These are phyloP conservation scores for Elmis aenea DNA, from an alignment of 2,888 invertebrate species.

Conservation along the genomic window DNA sequence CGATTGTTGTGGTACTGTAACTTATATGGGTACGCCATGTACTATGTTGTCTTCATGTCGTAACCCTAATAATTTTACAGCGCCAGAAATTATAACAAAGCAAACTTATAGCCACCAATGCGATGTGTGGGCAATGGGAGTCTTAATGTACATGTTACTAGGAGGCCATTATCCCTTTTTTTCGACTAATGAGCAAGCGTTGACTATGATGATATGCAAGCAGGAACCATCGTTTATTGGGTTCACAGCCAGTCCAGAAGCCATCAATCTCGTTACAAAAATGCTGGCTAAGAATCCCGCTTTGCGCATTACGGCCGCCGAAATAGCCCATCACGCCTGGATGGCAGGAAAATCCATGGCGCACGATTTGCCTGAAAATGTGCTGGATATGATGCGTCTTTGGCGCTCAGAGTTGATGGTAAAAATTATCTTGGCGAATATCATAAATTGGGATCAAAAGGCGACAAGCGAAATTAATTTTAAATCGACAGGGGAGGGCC, in stretches of 20 bases:
- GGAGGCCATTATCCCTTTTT: conserved; percentile 42
- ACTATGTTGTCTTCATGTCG: too few species aligned
- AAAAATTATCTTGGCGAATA: too few species aligned
- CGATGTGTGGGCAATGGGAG: conserved; percentile 56
- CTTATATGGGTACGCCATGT: conserved; percentile 49
- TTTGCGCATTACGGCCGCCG: conserved; percentile 50
- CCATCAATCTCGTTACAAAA: conserved; percentile 45
- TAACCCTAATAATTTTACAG: conserved; percentile 37
- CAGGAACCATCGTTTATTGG: conserved; percentile 33
- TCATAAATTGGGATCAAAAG: too few species aligned
- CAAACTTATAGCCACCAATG: conserved; percentile 55
- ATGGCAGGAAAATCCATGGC: conserved; percentile 30
- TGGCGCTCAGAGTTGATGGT: conserved; percentile 44
- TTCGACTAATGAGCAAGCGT: conserved; percentile 33
- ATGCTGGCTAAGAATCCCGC: conserved; percentile 52
- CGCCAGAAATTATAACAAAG: conserved; percentile 53
- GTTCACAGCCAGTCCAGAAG: conserved; percentile 30
- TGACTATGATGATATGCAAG: conserved; percentile 38
- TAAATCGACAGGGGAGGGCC: background rate
- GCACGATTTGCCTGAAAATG: conserved; percentile 35
- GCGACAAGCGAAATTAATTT: background rate
- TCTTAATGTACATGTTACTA: conserved; percentile 51
- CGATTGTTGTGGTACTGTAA: conserved; percentile 53
- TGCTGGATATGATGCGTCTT: conserved; percentile 47
- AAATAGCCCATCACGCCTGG: conserved; percentile 50